These are phyloP conservation scores for Melieria picta DNA, from an alignment of 2,888 invertebrate genomes.

Conservation along the genomic window DNA sequence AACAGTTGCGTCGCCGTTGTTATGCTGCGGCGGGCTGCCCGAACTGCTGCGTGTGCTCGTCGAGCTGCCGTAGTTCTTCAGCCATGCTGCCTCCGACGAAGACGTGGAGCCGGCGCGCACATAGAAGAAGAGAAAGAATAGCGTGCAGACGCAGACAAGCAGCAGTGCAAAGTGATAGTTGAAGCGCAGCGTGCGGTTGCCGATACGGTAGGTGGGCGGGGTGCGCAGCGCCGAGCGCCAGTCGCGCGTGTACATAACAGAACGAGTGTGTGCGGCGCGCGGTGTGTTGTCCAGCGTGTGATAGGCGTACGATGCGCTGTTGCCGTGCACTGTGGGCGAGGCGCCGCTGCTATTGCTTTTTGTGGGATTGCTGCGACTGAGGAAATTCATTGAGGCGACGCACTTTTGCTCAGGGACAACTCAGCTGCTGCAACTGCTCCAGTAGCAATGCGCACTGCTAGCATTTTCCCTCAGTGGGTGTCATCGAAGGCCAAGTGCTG, in stretches of 20 bases:
- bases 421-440: background rate
- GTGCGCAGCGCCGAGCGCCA: conserved; percentile 89
- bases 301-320: conserved; percentile 25
- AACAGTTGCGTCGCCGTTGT: conserved; percentile 32
- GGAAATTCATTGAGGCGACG: conserved; percentile 27
- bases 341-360: conserved; percentile 1
- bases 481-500: background rate
- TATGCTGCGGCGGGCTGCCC: background rate
- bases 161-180: conserved; percentile 83
- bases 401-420: background rate
- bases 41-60: conserved; percentile 30
- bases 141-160: conserved; percentile 73
- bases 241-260: conserved; percentile 72
- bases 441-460: background rate
- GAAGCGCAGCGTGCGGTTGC: conserved; percentile 83
- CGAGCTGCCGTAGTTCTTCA: conserved; percentile 46
- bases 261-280: conserved; percentile 24
- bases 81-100: conserved; percentile 57
- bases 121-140: conserved; percentile 77
- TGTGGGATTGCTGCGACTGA: conserved; percentile 9
- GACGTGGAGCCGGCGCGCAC: conserved; percentile 65
- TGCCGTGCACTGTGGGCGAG: conserved; percentile 21
- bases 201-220: conserved; percentile 88
- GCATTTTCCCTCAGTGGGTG: background rate
- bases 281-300: conserved; percentile 36